Conservation (phyloP, 1,140 invertebrate genomes). For the Trachymyrmex septentrionalis region DNA sequence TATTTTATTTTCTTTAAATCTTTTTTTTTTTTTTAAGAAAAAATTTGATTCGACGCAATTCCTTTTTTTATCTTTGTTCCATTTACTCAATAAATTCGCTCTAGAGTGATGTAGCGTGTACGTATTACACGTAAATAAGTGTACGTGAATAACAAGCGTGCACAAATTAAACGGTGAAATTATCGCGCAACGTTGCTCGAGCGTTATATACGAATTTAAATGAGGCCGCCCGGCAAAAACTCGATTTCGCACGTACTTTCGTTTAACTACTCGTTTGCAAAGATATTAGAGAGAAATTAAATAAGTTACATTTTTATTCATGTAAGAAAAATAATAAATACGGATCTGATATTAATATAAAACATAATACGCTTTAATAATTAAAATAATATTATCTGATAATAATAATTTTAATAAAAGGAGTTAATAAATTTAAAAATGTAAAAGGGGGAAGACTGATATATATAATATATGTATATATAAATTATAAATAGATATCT, state of each 20-base stretch:
- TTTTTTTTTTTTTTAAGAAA: not conserved
- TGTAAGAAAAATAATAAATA: not conserved
- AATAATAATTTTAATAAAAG: not conserved
- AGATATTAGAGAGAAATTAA: not conserved
- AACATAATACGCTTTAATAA: not conserved
- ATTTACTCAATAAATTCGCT: not conserved
- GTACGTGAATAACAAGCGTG: slow-evolving; percentile 16
- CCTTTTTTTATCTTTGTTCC: not conserved
- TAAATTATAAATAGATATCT: not conserved
- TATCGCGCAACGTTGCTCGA: slow-evolving; percentile 32
- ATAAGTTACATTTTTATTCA: not conserved
- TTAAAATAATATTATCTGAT: not conserved
- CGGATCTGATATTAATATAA: not conserved
- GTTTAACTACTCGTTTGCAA: slow-evolving; percentile 19
- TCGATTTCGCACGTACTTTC: slow-evolving; percentile 27
- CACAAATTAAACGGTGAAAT: slow-evolving; percentile 45
- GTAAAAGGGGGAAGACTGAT: not conserved
- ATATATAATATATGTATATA: not conserved
- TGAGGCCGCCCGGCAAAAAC: slow-evolving; percentile 4
- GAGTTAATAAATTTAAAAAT: not conserved
- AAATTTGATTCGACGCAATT: no score
- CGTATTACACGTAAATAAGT: slow-evolving; percentile 19
- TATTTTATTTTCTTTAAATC: not conserved
- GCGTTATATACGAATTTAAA: slow-evolving; percentile 42
- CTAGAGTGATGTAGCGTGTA: not conserved